A percentile compares a stretch with the other conserved stretches of the same genome.
Evolutionary conservation across 2,113 vertebrate species (phyloP).

Genomic region (Clarias gariepinus): DNA sequence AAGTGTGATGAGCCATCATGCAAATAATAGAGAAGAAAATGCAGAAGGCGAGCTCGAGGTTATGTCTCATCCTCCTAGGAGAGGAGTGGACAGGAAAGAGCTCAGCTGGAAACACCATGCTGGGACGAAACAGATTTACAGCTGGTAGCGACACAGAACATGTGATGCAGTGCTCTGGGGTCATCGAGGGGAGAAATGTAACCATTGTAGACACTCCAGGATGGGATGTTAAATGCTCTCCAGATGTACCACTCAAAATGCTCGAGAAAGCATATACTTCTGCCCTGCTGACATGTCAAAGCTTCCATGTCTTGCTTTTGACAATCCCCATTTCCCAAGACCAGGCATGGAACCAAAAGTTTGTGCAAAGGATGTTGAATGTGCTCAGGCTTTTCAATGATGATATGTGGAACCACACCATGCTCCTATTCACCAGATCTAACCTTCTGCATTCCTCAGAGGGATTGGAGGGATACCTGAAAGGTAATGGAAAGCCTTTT

Average conservation of each 20-base stretch:
- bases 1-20: not conserved
- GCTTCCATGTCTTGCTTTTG: not conserved
- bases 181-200: not conserved
- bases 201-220: not conserved
- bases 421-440: constrained; percentile 9
- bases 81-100: constrained; percentile 20
- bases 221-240: not conserved
- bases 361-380: not conserved
- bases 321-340: not conserved
- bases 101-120: constrained; percentile 5
- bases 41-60: not conserved
- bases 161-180: not conserved
- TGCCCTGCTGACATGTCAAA: not conserved
- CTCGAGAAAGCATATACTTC: not conserved
- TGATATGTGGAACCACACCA: constrained; percentile 24
- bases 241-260: not conserved
- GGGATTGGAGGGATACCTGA: not conserved
- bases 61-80: not conserved
- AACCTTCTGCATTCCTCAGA: not conserved
- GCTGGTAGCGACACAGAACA: not conserved
- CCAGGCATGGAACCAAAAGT: not conserved
- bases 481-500: not conserved
- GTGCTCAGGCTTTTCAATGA: not conserved
- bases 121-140: not conserved
- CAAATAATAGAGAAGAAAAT: not conserved